These are phyloP conservation scores for Cynodonichthys magdalenae DNA, from an alignment of 2,797 vertebrate genomes.

Conservation along the genomic window DNA sequence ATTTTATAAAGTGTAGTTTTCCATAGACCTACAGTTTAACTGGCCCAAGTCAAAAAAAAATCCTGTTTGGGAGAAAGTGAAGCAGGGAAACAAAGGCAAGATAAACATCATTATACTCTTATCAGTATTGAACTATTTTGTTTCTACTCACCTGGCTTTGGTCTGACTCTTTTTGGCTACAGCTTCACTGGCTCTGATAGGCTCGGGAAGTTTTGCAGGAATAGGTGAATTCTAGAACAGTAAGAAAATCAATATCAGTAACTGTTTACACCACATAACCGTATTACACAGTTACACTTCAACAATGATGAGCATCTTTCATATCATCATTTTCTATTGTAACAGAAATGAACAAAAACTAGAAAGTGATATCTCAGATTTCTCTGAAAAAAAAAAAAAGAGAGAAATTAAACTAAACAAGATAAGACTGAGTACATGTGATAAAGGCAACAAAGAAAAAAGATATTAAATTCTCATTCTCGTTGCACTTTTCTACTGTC, in stretches of 20 bases:
- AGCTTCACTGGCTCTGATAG: slow-evolving; percentile 95
- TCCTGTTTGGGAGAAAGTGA: not conserved
- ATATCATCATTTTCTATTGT: slow-evolving; percentile 1
- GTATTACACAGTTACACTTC: no score
- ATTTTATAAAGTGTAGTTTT: not conserved
- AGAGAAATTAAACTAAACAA: slow-evolving; percentile 3
- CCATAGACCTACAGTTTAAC: not conserved
- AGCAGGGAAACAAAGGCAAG: not conserved
- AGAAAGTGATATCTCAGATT: slow-evolving; percentile 23
- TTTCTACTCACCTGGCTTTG: slow-evolving; percentile 90
- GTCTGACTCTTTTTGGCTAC: slow-evolving; percentile 95
- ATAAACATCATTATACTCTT: not conserved
- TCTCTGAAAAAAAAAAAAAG: slow-evolving; percentile 11
- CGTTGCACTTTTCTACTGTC: not conserved
- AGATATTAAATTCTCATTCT: not conserved
- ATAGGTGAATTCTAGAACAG: slow-evolving; percentile 87
- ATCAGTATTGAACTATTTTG: not conserved
- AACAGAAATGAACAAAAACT: slow-evolving; percentile 4
- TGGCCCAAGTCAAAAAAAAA: not conserved
- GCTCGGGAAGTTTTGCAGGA: slow-evolving; percentile 94
- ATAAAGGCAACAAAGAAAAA: not conserved
- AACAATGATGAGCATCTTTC: slow-evolving; percentile 3
- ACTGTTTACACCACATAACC: not conserved
- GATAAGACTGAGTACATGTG: not conserved
- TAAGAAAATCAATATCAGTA: slow-evolving; percentile 11